phyloP scores from a whole-genome alignment of 2,888 invertebrate genomes.

The Automeris io region DNA sequence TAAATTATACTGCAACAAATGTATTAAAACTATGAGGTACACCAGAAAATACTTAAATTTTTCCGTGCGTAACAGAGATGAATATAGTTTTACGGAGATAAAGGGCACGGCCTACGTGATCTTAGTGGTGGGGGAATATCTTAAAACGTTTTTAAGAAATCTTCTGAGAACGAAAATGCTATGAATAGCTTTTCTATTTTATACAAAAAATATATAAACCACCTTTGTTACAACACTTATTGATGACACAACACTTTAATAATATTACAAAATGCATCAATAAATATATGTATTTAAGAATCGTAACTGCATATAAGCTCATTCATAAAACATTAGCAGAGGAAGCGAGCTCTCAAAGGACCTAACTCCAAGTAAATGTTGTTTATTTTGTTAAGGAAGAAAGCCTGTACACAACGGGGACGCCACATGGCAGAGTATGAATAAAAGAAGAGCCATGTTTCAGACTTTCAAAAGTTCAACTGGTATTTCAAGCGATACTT shows the following conservation, averaged over 20 bases:
- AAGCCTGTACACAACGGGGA: conserved; percentile 66
- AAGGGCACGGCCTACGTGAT: conserved; percentile 70
- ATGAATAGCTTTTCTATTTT: conserved; percentile 6
- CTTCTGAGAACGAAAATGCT: conserved; percentile 36
- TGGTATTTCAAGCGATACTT: conserved; percentile 58
- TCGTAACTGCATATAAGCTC: conserved; percentile 58
- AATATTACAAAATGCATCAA: conserved; percentile 11
- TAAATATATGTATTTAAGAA: conserved; percentile 30
- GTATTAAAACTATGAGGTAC: conserved; percentile 45
- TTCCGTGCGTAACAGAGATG: conserved; percentile 63
- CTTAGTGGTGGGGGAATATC: conserved; percentile 64
- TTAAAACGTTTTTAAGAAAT: conserved; percentile 60
- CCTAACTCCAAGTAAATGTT: conserved; percentile 70
- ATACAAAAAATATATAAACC: neutral
- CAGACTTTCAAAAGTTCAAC: conserved; percentile 69
- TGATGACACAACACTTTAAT: neutral
- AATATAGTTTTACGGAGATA: conserved; percentile 63
- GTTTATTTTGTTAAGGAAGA: conserved; percentile 74
- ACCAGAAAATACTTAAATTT: conserved; percentile 59
- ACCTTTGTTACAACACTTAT: neutral
- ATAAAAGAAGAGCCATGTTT: conserved; percentile 73
- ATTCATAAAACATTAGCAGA: conserved; percentile 69
- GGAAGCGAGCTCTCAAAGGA: conserved; percentile 66
- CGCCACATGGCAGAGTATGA: conserved; percentile 74
- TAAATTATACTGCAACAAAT: conserved; percentile 20